These are phyloP conservation scores for Pleuronectes platessa DNA, from an alignment of 2,113 vertebrate species.

Conservation along the genomic window DNA sequence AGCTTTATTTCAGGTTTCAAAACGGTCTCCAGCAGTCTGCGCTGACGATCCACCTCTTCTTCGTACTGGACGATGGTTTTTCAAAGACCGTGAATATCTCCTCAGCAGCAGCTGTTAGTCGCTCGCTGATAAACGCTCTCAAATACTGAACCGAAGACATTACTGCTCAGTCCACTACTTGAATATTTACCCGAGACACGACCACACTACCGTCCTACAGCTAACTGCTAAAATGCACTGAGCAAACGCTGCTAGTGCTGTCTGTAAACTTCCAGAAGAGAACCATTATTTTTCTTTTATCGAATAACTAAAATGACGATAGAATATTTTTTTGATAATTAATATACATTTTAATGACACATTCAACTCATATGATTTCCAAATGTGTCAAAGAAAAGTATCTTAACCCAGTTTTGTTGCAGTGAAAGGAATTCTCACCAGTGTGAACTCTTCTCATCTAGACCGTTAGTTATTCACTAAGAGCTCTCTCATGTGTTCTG, in stretches of 20 bases:
- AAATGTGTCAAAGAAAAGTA: no score
- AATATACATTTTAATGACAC: no score
- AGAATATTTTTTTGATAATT: no score
- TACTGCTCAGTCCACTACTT: background rate
- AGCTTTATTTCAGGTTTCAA: background rate
- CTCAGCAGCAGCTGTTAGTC: background rate
- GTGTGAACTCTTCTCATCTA: no score
- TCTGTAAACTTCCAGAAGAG: no score
- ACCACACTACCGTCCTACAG: background rate
- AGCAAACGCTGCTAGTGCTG: background rate
- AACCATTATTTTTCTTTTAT: no score
- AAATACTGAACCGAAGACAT: background rate
- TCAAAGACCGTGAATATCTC: background rate
- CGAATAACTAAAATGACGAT: no score
- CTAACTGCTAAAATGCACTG: background rate
- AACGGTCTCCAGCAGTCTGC: background rate
- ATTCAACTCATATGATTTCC: no score
- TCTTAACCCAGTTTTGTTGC: no score
- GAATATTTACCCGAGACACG: background rate
- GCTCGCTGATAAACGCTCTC: background rate
- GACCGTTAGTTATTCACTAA: no score
- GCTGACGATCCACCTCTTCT: background rate
- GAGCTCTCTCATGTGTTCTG: no score
- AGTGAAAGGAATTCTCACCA: no score
- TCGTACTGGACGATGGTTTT: background rate